Base-by-base conservation (phyloP, 2,888 invertebrate genomes). In the Sarcophaga rosellei region DNA sequence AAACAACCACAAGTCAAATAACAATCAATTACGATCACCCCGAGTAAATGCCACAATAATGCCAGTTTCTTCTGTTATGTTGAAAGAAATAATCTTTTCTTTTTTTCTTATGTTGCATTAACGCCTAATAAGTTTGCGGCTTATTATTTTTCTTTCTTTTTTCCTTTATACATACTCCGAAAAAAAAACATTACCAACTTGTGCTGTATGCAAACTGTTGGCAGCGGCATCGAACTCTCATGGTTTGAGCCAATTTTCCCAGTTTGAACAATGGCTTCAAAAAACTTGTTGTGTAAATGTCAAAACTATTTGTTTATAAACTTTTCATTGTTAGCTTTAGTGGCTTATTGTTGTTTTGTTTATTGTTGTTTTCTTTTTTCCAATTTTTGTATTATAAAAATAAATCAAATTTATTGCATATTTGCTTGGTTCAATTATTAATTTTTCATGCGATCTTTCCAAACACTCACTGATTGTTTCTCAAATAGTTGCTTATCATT, bases 21-120 rank as follows among this genome's bases (percentile, higher is more conserved):
- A 82, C 79, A 85, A 79, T 85, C 79, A 85, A 82, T 82, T 85
- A 82, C 59, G 75, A 79, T 79, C 81, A 82, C 74, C 85, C 61
- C 85, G 61, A 66, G 81, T 78, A 81, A 84, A 84, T 81, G 73
- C 80, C 84, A 77, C 57, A 76, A 47, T 76, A 82, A 66, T 73
- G 66, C 47, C 45, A 76, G 53, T 17, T 53, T 59, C 44, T 70
- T 61, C 21, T 76, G 47, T 82, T 65, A 10, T 72, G 59, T 59
- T 66, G 8, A 59, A 68, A 21, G 20, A 57, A 61, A 61, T n/a
- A 20, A 53, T 15, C 12, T 61, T 20, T 65, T n/a, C 35, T 15
- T 65, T n/a, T 65, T 15, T 65, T 17, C 17, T 17, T 12, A 17
- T 53, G 53, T 53, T 53, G 53, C 17, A 61, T 21, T 61, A n/a